Conservation (phyloP, 2,113 vertebrate species). For the Brachirus orientalis region DNA sequence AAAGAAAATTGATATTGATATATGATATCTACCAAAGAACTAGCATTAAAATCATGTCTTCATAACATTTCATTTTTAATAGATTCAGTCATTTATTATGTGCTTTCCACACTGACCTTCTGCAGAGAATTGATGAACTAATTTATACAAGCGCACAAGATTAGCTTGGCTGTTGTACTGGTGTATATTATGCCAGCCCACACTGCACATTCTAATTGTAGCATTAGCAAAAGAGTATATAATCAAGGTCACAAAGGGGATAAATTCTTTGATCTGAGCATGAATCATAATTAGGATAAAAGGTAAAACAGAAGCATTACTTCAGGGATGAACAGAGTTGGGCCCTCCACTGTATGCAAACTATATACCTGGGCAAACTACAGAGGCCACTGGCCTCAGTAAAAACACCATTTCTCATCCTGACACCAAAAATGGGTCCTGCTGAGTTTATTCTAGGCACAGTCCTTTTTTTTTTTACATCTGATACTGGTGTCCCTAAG, state of each 20-base stretch:
- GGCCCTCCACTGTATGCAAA: fast-evolving
- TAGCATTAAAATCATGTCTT: background rate
- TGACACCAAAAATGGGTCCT: background rate
- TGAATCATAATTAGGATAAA: constrained; percentile 7
- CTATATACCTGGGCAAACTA: background rate
- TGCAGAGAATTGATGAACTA: background rate
- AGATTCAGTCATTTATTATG: background rate
- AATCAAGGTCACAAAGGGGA: constrained; percentile 19
- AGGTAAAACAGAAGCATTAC: background rate
- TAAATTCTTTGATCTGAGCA: constrained; percentile 15
- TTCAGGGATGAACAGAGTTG: background rate
- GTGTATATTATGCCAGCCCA: background rate
- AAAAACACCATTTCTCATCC: background rate
- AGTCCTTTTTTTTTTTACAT: constrained; percentile 25
- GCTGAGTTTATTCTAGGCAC: constrained; percentile 42
- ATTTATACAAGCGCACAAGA: background rate
- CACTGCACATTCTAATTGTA: background rate
- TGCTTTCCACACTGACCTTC: background rate
- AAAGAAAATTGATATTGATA: no score
- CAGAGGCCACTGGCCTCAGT: constrained; percentile 12
- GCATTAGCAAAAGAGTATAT: constrained; percentile 7
- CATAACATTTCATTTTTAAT: background rate
- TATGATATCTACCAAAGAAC: no score
- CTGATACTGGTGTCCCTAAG: constrained; percentile 47
- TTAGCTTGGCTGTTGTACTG: background rate